These are phyloP conservation scores for Leptodactylus fallax DNA, from an alignment of 2,797 vertebrate species.

Conservation along the genomic window DNA sequence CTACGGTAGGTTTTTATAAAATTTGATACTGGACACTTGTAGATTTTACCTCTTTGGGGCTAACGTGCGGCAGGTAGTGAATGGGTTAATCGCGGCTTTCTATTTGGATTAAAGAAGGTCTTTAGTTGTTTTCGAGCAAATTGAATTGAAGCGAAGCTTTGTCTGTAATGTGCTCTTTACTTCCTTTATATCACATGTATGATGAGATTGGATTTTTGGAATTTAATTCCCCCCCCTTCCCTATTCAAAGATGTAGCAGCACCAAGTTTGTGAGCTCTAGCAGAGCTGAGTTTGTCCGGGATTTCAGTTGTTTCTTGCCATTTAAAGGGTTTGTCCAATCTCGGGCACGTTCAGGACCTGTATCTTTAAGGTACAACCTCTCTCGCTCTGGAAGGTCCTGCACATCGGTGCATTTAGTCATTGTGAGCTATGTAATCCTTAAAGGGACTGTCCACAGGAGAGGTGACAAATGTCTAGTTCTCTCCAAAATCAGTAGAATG, in stretches of 20 bases:
- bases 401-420: too few relatives aligned
- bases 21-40: background rate
- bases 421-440: too few relatives aligned
- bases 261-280: background rate
- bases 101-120: background rate
- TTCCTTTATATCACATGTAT: background rate
- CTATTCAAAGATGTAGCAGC: background rate
- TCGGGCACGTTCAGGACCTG: too few relatives aligned
- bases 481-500: too few relatives aligned
- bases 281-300: background rate
- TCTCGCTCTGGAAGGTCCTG: too few relatives aligned
- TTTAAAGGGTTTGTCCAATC: background rate
- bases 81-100: background rate
- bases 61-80: background rate
- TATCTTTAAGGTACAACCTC: too few relatives aligned
- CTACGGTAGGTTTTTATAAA: background rate
- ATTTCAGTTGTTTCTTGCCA: background rate
- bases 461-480: too few relatives aligned
- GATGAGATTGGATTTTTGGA: background rate
- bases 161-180: background rate
- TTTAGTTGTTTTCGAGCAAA: background rate
- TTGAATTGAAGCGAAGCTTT: background rate
- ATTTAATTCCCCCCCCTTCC: background rate
- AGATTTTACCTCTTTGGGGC: too few relatives aligned
- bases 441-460: too few relatives aligned